These are phyloP conservation scores for Lagocephalus sceleratus DNA, from an alignment of 2,797 vertebrate species.

Conservation along the genomic window DNA sequence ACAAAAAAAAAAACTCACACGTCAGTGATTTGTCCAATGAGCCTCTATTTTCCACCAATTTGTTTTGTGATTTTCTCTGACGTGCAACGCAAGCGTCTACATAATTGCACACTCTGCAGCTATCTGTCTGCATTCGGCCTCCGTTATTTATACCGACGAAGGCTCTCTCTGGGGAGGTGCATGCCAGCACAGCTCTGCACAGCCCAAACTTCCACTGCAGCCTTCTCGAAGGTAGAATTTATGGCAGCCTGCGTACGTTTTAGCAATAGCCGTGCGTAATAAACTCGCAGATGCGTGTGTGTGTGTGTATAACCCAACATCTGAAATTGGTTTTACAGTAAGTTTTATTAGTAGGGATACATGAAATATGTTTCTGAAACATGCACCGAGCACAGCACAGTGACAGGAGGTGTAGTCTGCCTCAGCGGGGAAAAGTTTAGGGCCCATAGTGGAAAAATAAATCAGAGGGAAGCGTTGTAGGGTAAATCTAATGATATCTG, in stretches of 20 bases:
- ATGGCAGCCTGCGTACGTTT: neutral
- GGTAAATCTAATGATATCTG: conserved; percentile 54
- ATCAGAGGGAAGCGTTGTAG: conserved; percentile 31
- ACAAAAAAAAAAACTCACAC: conserved; percentile 1
- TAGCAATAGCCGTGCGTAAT: neutral
- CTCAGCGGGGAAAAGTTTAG: conserved; percentile 23
- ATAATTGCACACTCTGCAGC: neutral
- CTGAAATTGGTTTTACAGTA: conserved; percentile 2
- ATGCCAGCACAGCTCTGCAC: neutral
- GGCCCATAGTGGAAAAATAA: conserved; percentile 40
- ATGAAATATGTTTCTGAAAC: conserved; percentile 21
- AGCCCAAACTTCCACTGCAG: neutral
- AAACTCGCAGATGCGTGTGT: neutral
- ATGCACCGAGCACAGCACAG: conserved; percentile 9
- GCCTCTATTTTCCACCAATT: too few relatives aligned
- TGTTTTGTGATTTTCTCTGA: neutral
- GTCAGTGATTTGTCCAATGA: too few relatives aligned
- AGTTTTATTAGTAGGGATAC: conserved; percentile 17
- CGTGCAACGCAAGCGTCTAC: neutral
- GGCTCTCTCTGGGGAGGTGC: neutral
- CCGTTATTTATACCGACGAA: neutral
- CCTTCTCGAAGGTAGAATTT: neutral
- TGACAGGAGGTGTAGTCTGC: conserved; percentile 18
- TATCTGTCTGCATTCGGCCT: neutral
- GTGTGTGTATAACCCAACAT: conserved; percentile 1